Evolutionary conservation across 2,888 invertebrate species (phyloP).

Genomic region (Erpobdella octoculata): DNA sequence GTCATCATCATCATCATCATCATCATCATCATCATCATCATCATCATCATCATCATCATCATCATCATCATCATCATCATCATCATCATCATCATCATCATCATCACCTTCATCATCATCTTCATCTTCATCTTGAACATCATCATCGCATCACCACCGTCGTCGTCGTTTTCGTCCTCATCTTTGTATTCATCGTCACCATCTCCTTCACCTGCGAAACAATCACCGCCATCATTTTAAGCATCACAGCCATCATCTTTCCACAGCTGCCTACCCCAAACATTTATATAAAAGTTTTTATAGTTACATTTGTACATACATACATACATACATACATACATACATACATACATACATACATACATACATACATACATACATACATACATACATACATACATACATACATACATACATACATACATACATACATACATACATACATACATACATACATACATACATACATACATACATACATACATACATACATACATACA

Average conservation of each 20-base stretch:
- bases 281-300: too few relatives aligned
- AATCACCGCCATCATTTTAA: background rate
- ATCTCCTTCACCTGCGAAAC: too few relatives aligned
- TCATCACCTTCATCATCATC: background rate
- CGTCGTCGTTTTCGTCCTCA: background rate
- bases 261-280: background rate
- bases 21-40: slow-evolving; percentile 29
- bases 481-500: background rate
- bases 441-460: too few relatives aligned
- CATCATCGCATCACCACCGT: background rate
- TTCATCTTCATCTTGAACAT: background rate
- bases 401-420: too few relatives aligned
- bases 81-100: slow-evolving; percentile 15
- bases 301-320: background rate
- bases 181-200: background rate
- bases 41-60: slow-evolving; percentile 29
- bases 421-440: too few relatives aligned
- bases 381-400: too few relatives aligned
- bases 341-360: background rate
- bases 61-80: background rate
- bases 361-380: slow-evolving; percentile 4
- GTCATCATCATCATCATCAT: slow-evolving; percentile 28
- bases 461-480: too few relatives aligned
- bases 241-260: too few relatives aligned
- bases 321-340: background rate